phyloP scores from a whole-genome alignment of 2,113 vertebrate genomes.

The Centropus unirufus region DNA sequence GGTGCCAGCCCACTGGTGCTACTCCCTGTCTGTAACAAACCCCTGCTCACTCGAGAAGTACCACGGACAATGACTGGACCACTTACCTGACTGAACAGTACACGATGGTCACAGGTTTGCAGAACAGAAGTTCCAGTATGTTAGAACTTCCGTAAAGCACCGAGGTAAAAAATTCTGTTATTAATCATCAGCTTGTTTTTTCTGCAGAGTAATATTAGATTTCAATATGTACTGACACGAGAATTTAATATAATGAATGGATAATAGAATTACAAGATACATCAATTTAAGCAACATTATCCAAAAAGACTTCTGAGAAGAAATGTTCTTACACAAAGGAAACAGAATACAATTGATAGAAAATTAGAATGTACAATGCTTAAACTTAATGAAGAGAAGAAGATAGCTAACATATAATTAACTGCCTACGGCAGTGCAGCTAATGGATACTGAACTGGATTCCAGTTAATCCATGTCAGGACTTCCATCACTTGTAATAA shows the following conservation, averaged over 20 bases:
- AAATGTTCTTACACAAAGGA: slow-evolving; percentile 35
- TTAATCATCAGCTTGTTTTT: not conserved
- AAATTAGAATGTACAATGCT: slow-evolving; percentile 3
- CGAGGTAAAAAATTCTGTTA: not conserved
- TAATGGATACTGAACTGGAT: slow-evolving; percentile 43
- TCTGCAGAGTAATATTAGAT: not conserved
- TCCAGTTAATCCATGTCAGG: slow-evolving; percentile 57
- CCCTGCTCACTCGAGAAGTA: not conserved
- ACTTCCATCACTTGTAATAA: slow-evolving; percentile 52
- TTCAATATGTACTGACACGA: not conserved
- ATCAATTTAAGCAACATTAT: slow-evolving; percentile 9
- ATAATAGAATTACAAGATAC: slow-evolving; percentile 5
- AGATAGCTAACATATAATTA: slow-evolving; percentile 19
- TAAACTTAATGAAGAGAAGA: slow-evolving; percentile 22
- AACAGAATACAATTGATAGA: not conserved
- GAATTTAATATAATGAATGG: not conserved
- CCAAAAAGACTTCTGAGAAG: slow-evolving; percentile 2
- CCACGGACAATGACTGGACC: not conserved
- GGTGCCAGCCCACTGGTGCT: not conserved
- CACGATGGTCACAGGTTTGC: not conserved
- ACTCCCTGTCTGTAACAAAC: not conserved
- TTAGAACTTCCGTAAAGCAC: not conserved
- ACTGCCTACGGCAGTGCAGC: slow-evolving; percentile 44
- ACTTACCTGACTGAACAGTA: not conserved
- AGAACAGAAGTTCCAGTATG: not conserved